Conservation (phyloP, 2,888 invertebrate genomes). For the Brachycybe producta region DNA sequence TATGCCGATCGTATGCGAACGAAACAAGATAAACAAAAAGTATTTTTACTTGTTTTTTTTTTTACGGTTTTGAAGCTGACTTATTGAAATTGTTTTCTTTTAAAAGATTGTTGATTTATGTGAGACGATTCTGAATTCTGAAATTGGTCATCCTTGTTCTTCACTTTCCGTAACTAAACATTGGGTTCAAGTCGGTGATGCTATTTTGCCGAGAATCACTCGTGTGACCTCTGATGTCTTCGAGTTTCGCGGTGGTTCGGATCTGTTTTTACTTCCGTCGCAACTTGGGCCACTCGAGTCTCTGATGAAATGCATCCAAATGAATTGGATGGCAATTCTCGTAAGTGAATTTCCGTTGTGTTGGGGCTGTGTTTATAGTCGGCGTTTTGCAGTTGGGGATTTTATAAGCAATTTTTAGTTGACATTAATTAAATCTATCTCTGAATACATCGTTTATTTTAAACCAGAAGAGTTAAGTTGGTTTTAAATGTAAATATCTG, state of each 20-base stretch:
- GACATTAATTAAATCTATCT: background rate
- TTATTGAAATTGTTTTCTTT: too few species aligned
- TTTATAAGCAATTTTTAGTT: constrained; percentile 4
- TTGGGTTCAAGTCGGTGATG: constrained; percentile 31
- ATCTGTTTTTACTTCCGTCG: constrained; percentile 30
- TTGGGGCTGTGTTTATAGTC: background rate
- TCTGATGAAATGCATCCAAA: constrained; percentile 69
- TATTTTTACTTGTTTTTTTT: constrained; percentile 30
- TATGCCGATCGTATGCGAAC: constrained; percentile 80
- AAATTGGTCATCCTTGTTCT: too few species aligned
- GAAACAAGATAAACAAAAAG: constrained; percentile 56
- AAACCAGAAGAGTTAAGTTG: too few species aligned
- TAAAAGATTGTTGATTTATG: constrained; percentile 35
- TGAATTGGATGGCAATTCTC: constrained; percentile 85
- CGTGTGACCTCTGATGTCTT: background rate
- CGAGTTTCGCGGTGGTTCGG: background rate
- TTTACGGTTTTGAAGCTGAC: constrained; percentile 28
- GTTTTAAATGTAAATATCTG: too few species aligned
- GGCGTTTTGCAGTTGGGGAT: background rate
- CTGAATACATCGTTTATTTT: too few species aligned
- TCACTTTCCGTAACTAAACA: constrained; percentile 24
- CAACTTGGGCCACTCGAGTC: constrained; percentile 51
- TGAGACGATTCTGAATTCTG: constrained; percentile 18
- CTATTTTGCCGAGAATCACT: constrained; percentile 25
- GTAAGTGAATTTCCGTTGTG: constrained; percentile 40